phyloP scores from a whole-genome alignment of 2,797 vertebrate species.

The Tolypeutes matacus region DNA sequence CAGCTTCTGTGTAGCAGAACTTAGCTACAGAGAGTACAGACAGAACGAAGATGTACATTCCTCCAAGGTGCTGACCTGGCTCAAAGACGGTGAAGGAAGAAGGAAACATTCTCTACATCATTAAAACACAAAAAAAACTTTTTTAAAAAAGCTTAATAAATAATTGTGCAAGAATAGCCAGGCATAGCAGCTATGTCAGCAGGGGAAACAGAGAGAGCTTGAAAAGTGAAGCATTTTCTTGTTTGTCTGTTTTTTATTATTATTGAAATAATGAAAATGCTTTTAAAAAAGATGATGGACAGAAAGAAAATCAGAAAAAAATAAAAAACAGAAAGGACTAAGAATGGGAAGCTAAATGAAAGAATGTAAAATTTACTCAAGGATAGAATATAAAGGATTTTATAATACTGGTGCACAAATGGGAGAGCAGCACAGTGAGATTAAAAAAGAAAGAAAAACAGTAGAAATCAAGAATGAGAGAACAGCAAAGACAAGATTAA shows the following conservation, averaged over 20 bases:
- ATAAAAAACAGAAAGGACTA: background rate
- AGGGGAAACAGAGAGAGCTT: too few relatives aligned
- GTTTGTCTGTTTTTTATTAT: too few relatives aligned
- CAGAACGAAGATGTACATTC: conserved; percentile 98
- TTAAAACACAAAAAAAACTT: conserved; percentile 80
- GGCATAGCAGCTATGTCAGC: too few relatives aligned
- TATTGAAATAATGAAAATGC: too few relatives aligned
- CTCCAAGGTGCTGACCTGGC: conserved; percentile 98
- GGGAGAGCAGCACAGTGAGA: background rate
- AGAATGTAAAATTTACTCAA: background rate
- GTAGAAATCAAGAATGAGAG: conserved; percentile 39
- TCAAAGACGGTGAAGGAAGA: conserved; percentile 90
- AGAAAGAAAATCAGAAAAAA: conserved; percentile 26
- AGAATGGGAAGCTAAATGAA: conserved; percentile 32
- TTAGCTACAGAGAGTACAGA: conserved; percentile 97
- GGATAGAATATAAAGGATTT: conserved; percentile 9
- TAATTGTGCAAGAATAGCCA: too few relatives aligned
- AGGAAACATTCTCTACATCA: conserved; percentile 86
- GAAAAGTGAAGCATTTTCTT: too few relatives aligned
- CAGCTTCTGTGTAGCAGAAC: conserved; percentile 98
- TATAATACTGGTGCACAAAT: background rate
- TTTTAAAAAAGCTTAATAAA: too few relatives aligned
- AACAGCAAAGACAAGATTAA: conserved; percentile 43
- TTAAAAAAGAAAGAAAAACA: background rate
- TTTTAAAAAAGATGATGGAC: background rate